These are phyloP conservation scores for Notamacropus eugenii DNA, from an alignment of 2,797 vertebrate genomes.

Conservation along the genomic window DNA sequence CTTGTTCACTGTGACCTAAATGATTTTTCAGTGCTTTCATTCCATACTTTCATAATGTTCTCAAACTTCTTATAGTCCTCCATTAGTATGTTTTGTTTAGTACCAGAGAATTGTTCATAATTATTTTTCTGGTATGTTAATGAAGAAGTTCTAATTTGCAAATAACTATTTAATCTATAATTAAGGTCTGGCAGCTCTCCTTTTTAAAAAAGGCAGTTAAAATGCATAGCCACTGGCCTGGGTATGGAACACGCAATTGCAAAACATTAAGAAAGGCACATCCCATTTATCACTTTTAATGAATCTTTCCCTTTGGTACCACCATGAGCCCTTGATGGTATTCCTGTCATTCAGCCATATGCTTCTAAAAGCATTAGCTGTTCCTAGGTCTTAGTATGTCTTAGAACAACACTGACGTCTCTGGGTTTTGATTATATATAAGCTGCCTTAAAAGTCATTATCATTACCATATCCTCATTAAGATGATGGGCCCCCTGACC, in stretches of 20 bases:
- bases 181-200: slow-evolving; percentile 71
- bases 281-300: slow-evolving; percentile 84
- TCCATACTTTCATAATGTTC: slow-evolving; percentile 21
- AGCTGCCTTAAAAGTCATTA: slow-evolving; percentile 67
- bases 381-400: slow-evolving; percentile 72
- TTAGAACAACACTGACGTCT: slow-evolving; percentile 75
- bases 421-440: slow-evolving; percentile 79
- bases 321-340: slow-evolving; percentile 79
- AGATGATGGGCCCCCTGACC: slow-evolving; percentile 70
- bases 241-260: slow-evolving; percentile 74
- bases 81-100: slow-evolving; percentile 27
- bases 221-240: slow-evolving; percentile 71
- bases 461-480: slow-evolving; percentile 82
- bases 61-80: slow-evolving; percentile 46
- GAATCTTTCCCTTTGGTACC: slow-evolving; percentile 81
- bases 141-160: slow-evolving; percentile 75
- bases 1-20: not conserved
- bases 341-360: slow-evolving; percentile 84
- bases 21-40: not conserved
- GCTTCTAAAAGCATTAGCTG: slow-evolving; percentile 84
- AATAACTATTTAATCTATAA: slow-evolving; percentile 79
- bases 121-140: slow-evolving; percentile 74
- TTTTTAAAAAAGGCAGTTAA: slow-evolving; percentile 79
- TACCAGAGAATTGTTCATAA: slow-evolving; percentile 70
- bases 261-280: slow-evolving; percentile 71